These are phyloP conservation scores for Myotis davidii DNA, from an alignment of 2,113 vertebrate genomes.

Conservation along the genomic window DNA sequence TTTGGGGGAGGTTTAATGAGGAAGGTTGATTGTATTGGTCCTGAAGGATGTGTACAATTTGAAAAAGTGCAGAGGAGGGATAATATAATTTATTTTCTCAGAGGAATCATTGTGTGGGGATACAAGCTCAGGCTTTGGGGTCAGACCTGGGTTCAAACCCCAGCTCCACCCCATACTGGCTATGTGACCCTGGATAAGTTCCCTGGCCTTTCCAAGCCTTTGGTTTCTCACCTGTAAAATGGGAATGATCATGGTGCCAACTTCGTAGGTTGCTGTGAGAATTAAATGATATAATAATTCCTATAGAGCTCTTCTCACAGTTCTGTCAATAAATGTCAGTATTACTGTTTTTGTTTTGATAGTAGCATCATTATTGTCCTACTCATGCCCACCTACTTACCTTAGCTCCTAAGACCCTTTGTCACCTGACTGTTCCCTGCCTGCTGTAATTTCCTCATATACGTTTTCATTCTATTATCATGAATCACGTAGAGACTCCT, in stretches of 20 bases:
- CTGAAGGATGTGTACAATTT: neutral
- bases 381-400: neutral
- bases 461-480: neutral
- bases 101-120: neutral
- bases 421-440: neutral
- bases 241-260: neutral
- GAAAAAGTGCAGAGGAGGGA: neutral
- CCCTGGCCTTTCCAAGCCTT: neutral
- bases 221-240: constrained; percentile 19
- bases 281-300: constrained; percentile 41
- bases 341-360: constrained; percentile 31
- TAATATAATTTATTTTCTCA: neutral
- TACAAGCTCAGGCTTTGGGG: neutral
- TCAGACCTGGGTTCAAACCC: neutral
- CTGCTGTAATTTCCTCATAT: neutral
- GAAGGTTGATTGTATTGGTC: neutral
- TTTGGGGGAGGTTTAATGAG: neutral
- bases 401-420: neutral
- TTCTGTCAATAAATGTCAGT: constrained; percentile 24
- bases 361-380: neutral
- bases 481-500: neutral
- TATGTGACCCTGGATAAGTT: neutral
- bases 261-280: neutral
- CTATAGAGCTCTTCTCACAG: neutral
- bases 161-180: neutral